Conservation (phyloP, 2,888 invertebrate species). For the Magallana nippona region DNA sequence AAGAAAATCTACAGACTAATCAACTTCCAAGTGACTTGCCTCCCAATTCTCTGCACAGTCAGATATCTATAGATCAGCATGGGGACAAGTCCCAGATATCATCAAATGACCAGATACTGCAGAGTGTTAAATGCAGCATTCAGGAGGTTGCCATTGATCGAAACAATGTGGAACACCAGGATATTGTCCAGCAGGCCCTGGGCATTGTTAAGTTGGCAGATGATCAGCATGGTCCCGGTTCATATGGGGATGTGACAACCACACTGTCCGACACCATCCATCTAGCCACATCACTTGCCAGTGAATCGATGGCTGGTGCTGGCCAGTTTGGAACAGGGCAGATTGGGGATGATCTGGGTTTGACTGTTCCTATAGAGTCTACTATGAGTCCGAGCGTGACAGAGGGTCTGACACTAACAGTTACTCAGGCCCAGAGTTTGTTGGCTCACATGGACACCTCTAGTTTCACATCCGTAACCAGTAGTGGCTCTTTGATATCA, state of each 20-base stretch:
- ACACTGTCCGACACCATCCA: constrained; percentile 42
- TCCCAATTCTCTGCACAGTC: neutral
- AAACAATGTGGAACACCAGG: constrained; percentile 40
- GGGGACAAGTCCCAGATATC: neutral
- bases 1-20: neutral
- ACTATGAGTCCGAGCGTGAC: constrained; percentile 44
- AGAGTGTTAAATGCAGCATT: constrained; percentile 36
- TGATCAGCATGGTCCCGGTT: constrained; percentile 41
- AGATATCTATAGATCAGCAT: neutral
- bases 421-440: constrained; percentile 37
- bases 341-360: constrained; percentile 44
- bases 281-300: constrained; percentile 30
- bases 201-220: constrained; percentile 42
- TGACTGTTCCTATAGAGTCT: constrained; percentile 47
- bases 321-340: constrained; percentile 43
- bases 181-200: constrained; percentile 41
- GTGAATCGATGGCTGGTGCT: constrained; percentile 38
- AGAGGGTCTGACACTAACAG: constrained; percentile 34
- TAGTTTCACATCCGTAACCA: constrained; percentile 2
- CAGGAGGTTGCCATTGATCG: constrained; percentile 40
- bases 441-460: constrained; percentile 22
- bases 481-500: constrained; percentile 10
- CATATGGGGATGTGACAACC: constrained; percentile 44
- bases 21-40: neutral
- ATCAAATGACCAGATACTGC: constrained; percentile 13